Percentiles rank a stretch among this genome's conserved stretches.
Evolutionary conservation across 2,888 invertebrate genomes (phyloP).

Genomic region (Aphidoletes aphidimyza): DNA sequence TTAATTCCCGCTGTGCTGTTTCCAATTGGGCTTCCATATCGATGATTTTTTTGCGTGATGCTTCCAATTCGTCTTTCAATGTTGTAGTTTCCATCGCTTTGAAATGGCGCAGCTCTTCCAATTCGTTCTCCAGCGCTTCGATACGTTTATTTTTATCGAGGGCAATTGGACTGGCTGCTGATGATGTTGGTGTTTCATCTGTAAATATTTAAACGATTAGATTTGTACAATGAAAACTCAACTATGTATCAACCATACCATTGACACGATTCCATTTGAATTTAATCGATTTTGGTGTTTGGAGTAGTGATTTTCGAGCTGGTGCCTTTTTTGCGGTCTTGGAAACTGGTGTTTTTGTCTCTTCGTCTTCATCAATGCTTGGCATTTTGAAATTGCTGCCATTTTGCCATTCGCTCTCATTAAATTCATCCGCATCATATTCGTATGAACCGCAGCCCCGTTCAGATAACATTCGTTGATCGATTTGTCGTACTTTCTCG

Average conservation of each 20-base stretch:
- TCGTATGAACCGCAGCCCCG: too few relatives aligned
- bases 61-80: background rate
- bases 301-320: background rate
- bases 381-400: background rate
- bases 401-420: too few relatives aligned
- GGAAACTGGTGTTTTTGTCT: background rate
- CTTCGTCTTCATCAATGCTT: background rate
- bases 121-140: slow-evolving; percentile 67
- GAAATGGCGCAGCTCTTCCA: slow-evolving; percentile 70
- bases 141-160: slow-evolving; percentile 61
- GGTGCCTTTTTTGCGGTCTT: background rate
- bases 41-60: background rate
- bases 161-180: background rate
- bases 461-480: too few relatives aligned
- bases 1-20: background rate
- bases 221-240: too few relatives aligned
- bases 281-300: slow-evolving; percentile 19
- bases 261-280: background rate
- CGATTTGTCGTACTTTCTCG: background rate
- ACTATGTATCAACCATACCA: background rate
- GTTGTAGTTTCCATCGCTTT: background rate
- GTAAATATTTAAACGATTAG: too few relatives aligned
- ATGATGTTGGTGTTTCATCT: background rate
- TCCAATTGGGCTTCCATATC: background rate
- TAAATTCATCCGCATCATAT: too few relatives aligned